A percentile compares a stretch with the other conserved stretches of the same genome.
These are phyloP conservation scores for Notolabrus celidotus DNA, from an alignment of 2,797 vertebrate genomes.

Conservation along the genomic window DNA sequence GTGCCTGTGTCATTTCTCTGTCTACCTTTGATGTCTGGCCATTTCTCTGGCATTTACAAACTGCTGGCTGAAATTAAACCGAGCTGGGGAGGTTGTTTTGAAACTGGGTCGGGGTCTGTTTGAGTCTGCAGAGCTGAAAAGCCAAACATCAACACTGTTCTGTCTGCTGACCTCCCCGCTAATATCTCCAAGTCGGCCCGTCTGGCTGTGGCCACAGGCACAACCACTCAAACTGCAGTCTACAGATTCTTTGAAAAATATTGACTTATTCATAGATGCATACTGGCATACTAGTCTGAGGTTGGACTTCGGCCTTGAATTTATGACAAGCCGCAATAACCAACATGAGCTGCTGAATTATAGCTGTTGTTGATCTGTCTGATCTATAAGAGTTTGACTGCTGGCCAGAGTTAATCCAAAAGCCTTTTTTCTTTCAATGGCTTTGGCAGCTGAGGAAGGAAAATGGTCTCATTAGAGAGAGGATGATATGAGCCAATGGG, in stretches of 20 bases:
- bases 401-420: conserved; percentile 13
- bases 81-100: conserved; percentile 51
- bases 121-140: conserved; percentile 25
- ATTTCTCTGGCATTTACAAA: conserved; percentile 48
- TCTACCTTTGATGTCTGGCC: conserved; percentile 36
- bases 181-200: conserved; percentile 36
- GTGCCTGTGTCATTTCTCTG: conserved; percentile 21
- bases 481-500: background rate
- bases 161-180: conserved; percentile 58
- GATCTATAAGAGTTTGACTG: conserved; percentile 34
- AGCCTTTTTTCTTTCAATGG: conserved; percentile 3
- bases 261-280: conserved; percentile 48
- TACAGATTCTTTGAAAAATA: conserved; percentile 52
- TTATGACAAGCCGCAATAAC: conserved; percentile 55
- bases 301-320: conserved; percentile 47
- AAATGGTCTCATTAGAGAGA: conserved; percentile 25
- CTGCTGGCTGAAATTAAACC: conserved; percentile 44
- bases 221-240: conserved; percentile 33
- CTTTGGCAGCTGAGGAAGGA: conserved; percentile 28
- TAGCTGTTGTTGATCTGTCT: conserved; percentile 44
- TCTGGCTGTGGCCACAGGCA: conserved; percentile 38
- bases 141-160: conserved; percentile 38
- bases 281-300: conserved; percentile 26
- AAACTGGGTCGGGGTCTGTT: conserved; percentile 41
- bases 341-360: conserved; percentile 47